These are phyloP conservation scores for Rhyacophila brunnea DNA, from an alignment of 1,140 invertebrate genomes.

Conservation along the genomic window DNA sequence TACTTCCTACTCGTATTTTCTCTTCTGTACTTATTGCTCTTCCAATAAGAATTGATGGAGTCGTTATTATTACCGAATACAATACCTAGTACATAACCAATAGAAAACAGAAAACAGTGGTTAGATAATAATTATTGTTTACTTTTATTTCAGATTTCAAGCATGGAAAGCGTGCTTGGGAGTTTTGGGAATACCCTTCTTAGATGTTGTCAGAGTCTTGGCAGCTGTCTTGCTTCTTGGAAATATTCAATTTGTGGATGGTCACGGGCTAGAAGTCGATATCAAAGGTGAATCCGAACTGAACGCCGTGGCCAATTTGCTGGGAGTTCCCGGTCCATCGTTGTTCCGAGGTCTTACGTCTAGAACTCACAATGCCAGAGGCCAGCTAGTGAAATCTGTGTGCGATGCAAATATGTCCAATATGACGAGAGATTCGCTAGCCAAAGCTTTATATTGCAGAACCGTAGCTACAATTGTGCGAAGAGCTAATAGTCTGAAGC, in stretches of 20 bases:
- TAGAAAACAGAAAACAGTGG: too few species aligned
- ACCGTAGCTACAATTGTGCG: conserved; percentile 93
- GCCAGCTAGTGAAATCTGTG: conserved; percentile 79
- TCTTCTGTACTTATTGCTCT: too few species aligned
- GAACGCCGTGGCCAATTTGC: conserved; percentile 77
- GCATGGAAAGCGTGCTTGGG: conserved; percentile 89
- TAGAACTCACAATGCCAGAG: conserved; percentile 78
- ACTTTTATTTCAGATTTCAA: conserved; percentile 64
- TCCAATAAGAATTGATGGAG: too few species aligned
- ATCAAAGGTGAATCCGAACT: conserved; percentile 77
- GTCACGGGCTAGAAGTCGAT: conserved; percentile 45
- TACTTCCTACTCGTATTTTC: too few species aligned
- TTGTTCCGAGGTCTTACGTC: conserved; percentile 81
- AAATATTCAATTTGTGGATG: conserved; percentile 86
- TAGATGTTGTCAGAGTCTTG: conserved; percentile 89
- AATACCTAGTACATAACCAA: too few species aligned
- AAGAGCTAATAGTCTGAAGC: conserved; percentile 87
- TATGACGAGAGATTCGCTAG: conserved; percentile 82
- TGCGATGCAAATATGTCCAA: conserved; percentile 84
- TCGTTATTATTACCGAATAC: too few species aligned
- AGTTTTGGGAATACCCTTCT: conserved; percentile 88
- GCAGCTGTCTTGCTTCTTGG: conserved; percentile 88
- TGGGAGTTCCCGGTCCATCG: conserved; percentile 75
- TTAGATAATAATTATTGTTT: neutral
- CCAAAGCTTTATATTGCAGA: conserved; percentile 90